Conservation (phyloP, 2,888 invertebrate genomes). For the Rotaria macrura region DNA sequence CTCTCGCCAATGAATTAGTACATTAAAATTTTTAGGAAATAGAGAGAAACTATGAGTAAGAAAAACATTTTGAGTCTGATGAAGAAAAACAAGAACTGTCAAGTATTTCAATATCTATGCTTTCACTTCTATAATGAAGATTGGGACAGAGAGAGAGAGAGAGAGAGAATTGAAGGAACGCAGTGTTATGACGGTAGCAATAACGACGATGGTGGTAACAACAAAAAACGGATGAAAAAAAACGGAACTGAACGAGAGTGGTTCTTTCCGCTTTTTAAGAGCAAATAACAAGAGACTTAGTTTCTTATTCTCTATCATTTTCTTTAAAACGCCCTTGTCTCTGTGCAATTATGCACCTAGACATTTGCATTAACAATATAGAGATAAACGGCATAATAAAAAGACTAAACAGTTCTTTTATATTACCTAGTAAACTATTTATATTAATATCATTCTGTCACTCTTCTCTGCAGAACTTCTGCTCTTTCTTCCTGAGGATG, state of each 20-base stretch:
- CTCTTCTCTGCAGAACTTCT: background rate
- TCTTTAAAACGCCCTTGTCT: background rate
- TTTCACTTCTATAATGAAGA: background rate
- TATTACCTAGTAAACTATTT: background rate
- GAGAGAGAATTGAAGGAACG: background rate
- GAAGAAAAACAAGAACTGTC: background rate
- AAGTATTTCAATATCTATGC: background rate
- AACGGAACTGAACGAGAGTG: background rate
- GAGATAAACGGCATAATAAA: background rate
- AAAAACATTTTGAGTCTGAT: too few species aligned
- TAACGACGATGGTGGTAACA: background rate
- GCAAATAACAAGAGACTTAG: background rate
- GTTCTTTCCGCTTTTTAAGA: background rate
- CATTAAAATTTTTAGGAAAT: background rate
- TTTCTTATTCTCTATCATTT: slow-evolving; percentile 6
- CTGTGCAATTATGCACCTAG: background rate
- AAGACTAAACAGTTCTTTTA: background rate
- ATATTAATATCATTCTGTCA: background rate
- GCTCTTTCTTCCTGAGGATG: background rate
- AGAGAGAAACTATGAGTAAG: too few species aligned
- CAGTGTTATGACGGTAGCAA: background rate
- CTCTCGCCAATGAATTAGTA: background rate
- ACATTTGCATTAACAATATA: background rate
- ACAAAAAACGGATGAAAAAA: background rate
- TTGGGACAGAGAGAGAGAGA: background rate